Evolutionary conservation across 2,888 invertebrate species (phyloP).

Genomic region (Eupithecia tripunctaria): DNA sequence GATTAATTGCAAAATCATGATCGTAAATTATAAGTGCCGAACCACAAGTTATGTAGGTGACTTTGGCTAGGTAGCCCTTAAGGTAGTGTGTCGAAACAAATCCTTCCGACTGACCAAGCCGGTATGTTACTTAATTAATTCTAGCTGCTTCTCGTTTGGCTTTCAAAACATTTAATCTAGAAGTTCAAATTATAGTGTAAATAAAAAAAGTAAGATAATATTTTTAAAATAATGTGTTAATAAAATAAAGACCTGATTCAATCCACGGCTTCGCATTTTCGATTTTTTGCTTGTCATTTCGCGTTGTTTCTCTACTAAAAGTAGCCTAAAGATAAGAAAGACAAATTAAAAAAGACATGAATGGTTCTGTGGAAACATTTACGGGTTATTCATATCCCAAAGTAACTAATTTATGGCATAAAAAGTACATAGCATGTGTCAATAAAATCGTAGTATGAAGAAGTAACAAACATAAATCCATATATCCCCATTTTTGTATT

Average conservation of each 20-base stretch:
- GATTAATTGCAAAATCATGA: background rate
- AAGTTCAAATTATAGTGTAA: background rate
- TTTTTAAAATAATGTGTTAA: too few relatives aligned
- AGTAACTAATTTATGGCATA: too few relatives aligned
- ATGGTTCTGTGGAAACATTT: too few relatives aligned
- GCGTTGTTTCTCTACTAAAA: background rate
- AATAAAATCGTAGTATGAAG: too few relatives aligned
- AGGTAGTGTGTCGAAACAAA: conserved; percentile 25
- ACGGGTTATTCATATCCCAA: too few relatives aligned
- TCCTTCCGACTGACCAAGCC: conserved; percentile 25
- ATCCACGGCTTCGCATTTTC: background rate
- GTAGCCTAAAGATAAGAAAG: too few relatives aligned
- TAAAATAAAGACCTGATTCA: background rate
- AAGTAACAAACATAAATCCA: too few relatives aligned
- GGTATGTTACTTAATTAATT: conserved; percentile 27
- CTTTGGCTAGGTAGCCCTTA: conserved; percentile 24
- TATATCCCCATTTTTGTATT: too few relatives aligned
- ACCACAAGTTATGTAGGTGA: conserved; percentile 24
- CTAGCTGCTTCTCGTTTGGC: background rate
- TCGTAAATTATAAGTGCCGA: background rate
- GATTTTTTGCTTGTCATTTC: too few relatives aligned
- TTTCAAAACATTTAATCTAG: background rate
- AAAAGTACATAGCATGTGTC: too few relatives aligned
- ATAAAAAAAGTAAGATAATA: too few relatives aligned
- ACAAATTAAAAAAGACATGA: too few relatives aligned